Base-by-base conservation (phyloP, 2,888 invertebrate species). In the Tineola bisselliella region DNA sequence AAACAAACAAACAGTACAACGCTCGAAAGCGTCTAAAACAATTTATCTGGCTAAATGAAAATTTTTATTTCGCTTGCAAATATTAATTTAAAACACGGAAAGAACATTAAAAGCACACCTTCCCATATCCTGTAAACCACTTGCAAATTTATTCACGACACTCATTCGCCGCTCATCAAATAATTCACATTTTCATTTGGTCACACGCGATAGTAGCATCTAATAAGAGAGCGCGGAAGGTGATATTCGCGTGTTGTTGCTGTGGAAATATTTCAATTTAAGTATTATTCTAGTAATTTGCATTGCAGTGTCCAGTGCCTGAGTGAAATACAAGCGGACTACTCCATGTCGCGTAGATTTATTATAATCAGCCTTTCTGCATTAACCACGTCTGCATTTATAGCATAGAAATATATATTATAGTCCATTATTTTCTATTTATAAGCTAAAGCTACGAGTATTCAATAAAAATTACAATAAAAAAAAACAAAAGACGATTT, bases 111-210 rank as follows among this genome's bases (percentile, higher is more conserved):
- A 74, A 76, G 73, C 75, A 74, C 75, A 69, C 75, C 73, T 75
- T 71, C 72, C 76, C 72, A 73, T 76, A 75, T 71, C 75, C 69
- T 73, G 77, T 73, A 74, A 76, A 77, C 74, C 76, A 76, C 73
- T 79, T 79, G 79, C 76, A 83, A 83, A 82, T 81, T 76, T 79
- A 82, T 82, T 81, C 80, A 78, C 75, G 73, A 76, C 76, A 77
- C 78, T 77, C 77, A 71, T 76, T 74, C 73, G 72, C 69, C 68
- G 71, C 77, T 77, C 75, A 70, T 79, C 77, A 78, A 79, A 78
- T 79, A 73, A 77, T 76, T 76, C 75, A 71, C 68, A 67, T 73
- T 78, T 74, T 69, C 68, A 71, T 72, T 68, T 66, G 61, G 5
- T 18, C 62, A 44, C 62, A 60, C 25, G 17, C 56, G 38, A 70